Percentiles rank a stretch among this genome's conserved stretches.
Conservation (phyloP, 2,888 invertebrate species). For the Torymus tubicola region DNA sequence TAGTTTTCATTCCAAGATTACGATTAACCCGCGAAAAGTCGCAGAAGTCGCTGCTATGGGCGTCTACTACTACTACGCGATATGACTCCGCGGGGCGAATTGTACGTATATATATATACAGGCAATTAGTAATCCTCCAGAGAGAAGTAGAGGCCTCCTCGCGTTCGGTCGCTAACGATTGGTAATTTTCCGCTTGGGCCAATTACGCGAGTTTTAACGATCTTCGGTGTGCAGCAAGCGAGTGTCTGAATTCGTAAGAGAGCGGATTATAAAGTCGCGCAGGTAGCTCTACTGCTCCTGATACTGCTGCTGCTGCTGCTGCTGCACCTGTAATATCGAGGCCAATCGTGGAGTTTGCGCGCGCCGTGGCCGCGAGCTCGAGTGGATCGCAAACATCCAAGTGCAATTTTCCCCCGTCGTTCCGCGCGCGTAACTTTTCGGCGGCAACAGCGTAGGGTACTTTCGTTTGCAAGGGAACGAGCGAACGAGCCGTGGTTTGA, state of each 20-base stretch:
- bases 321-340: constrained; percentile 30
- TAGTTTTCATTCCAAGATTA: constrained; percentile 22
- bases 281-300: not conserved
- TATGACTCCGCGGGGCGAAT: constrained; percentile 51
- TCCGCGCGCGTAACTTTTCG: constrained; percentile 29
- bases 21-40: constrained; percentile 6
- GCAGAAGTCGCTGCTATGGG: not conserved
- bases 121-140: constrained; percentile 60
- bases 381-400: constrained; percentile 51
- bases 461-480: not conserved
- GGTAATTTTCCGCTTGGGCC: constrained; percentile 63
- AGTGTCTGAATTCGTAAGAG: constrained; percentile 31
- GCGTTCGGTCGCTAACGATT: constrained; percentile 63
- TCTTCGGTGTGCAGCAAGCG: constrained; percentile 42
- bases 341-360: constrained; percentile 34
- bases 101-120: constrained; percentile 19
- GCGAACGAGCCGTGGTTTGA: constrained; percentile 1
- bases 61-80: constrained; percentile 10
- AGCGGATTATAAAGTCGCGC: constrained; percentile 24
- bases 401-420: constrained; percentile 44
- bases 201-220: constrained; percentile 64
- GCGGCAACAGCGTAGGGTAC: too few relatives aligned
- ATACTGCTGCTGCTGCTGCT: not conserved
- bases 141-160: not conserved
- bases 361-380: constrained; percentile 2